These are phyloP conservation scores for Thelaira solivaga DNA, from an alignment of 2,888 invertebrate species.

Conservation along the genomic window DNA sequence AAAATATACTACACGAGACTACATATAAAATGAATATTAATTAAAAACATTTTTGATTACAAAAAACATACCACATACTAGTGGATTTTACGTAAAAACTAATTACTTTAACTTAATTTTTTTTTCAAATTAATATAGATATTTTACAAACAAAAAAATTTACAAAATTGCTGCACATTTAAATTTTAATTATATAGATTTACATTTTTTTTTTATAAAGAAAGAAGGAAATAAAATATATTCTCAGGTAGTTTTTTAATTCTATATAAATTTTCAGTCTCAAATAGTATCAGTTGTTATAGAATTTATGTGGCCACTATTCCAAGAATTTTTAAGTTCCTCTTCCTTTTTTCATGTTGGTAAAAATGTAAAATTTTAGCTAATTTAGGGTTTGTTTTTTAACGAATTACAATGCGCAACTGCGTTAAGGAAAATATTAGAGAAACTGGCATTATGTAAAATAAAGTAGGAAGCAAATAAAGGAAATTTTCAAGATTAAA, in stretches of 20 bases:
- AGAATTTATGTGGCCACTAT: conserved; percentile 57
- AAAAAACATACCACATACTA: conserved; percentile 17
- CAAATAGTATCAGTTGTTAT: conserved; percentile 49
- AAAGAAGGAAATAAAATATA: conserved; percentile 1
- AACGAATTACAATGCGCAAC: no score
- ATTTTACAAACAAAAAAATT: not conserved
- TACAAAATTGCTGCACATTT: conserved; percentile 6
- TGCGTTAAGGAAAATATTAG: no score
- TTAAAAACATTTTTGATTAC: conserved; percentile 24
- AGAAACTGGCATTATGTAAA: no score
- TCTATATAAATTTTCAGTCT: conserved; percentile 60
- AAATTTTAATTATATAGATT: no score
- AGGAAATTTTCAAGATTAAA: no score
- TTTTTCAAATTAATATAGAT: not conserved
- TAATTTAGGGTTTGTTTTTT: no score
- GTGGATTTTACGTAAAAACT: conserved; percentile 15
- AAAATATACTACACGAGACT: conserved; percentile 5
- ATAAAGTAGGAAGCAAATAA: no score
- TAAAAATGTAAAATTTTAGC: no score
- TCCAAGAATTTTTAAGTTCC: conserved; percentile 34
- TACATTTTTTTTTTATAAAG: not conserved
- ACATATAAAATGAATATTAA: conserved; percentile 8
- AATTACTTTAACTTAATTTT: conserved; percentile 1
- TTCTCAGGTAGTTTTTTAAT: conserved; percentile 39
- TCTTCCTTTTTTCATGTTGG: conserved; percentile 1